Conservation (phyloP, 2,113 vertebrate genomes). For the Corythornis cristatus region DNA sequence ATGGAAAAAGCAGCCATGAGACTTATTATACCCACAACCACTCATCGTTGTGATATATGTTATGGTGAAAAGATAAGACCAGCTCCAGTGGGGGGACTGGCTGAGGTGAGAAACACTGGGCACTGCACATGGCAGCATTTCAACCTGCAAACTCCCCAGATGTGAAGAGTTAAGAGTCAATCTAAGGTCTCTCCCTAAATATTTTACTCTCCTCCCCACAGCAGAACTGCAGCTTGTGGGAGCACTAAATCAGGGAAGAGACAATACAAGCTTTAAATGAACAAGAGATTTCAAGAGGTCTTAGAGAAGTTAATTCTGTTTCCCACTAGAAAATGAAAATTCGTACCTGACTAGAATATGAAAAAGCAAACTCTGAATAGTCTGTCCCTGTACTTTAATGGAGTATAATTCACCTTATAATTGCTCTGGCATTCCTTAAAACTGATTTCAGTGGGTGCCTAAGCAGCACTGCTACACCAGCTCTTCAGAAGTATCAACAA, state of each 20-base stretch:
- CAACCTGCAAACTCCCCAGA: not conserved
- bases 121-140: not conserved
- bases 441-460: not conserved
- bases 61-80: not conserved
- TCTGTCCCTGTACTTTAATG: not conserved
- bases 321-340: constrained; percentile 22
- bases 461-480: not conserved
- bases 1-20: not conserved
- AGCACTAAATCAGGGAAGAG: not conserved
- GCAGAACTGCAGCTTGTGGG: not conserved
- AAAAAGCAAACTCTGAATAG: not conserved
- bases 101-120: not conserved
- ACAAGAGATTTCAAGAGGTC: constrained; percentile 25
- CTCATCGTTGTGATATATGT: not conserved
- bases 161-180: not conserved
- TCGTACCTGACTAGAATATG: constrained; percentile 1
- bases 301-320: constrained; percentile 35
- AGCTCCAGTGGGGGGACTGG: not conserved
- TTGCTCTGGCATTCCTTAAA: not conserved
- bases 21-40: not conserved
- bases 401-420: not conserved
- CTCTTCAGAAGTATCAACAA: not conserved
- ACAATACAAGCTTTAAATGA: constrained; percentile 23
- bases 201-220: not conserved
- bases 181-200: not conserved